phyloP scores from a whole-genome alignment of 2,113 vertebrate species.

The Phrynocephalus versicolor region DNA sequence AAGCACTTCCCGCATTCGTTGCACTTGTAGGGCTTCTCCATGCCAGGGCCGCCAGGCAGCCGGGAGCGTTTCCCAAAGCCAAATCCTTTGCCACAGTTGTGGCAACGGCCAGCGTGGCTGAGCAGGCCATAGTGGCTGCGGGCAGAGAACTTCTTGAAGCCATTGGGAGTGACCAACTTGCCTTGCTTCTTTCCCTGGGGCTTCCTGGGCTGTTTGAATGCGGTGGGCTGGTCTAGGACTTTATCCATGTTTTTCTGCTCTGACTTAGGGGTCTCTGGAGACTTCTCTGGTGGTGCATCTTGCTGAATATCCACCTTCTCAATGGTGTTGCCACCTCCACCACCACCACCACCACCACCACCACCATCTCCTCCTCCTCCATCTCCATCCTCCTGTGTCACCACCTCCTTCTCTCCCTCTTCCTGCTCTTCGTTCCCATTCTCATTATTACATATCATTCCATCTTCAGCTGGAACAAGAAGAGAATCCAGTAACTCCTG shows the following conservation, averaged over 20 bases:
- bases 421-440: background rate
- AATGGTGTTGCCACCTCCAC: background rate
- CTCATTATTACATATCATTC: conserved; percentile 31
- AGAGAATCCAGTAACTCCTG: conserved; percentile 26
- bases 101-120: conserved; percentile 59
- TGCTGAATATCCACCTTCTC: fast-evolving
- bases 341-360: background rate
- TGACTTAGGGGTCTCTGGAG: fast-evolving
- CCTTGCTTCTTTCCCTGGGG: background rate
- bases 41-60: background rate
- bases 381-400: background rate
- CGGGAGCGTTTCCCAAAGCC: conserved; percentile 39
- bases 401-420: background rate
- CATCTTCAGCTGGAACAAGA: conserved; percentile 5
- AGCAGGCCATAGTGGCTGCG: background rate
- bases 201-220: background rate
- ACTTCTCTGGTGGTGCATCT: fast-evolving
- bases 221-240: fast-evolving
- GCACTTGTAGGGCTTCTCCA: conserved; percentile 52
- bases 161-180: background rate
- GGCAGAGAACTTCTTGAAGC: conserved; percentile 36
- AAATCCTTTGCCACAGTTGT: conserved; percentile 52
- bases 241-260: fast-evolving
- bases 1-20: conserved; percentile 36
- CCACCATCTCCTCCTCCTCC: background rate